phyloP scores from a whole-genome alignment of 2,797 vertebrate genomes.

The Chelon labrosus region DNA sequence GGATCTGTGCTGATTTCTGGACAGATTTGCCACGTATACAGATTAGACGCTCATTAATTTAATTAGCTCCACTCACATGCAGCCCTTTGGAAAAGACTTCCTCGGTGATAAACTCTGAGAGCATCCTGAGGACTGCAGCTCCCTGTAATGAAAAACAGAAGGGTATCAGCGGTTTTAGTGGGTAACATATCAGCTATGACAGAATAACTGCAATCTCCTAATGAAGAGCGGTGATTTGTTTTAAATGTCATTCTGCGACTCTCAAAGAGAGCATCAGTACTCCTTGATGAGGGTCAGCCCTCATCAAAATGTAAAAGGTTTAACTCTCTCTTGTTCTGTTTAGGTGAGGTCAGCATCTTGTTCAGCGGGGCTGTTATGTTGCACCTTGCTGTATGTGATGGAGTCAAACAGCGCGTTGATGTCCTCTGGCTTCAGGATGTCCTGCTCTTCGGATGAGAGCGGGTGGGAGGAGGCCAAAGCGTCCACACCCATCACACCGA shows the following conservation, averaged over 20 bases:
- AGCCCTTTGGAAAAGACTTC: conserved; percentile 85
- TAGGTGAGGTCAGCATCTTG: background rate
- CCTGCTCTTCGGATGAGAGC: conserved; percentile 80
- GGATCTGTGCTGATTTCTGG: background rate
- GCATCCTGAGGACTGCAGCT: conserved; percentile 90
- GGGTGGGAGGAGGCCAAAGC: conserved; percentile 89
- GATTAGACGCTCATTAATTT: background rate
- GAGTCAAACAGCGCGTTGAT: conserved; percentile 89
- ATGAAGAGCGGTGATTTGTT: conserved; percentile 20
- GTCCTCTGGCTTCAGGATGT: conserved; percentile 84
- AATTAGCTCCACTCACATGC: conserved; percentile 78
- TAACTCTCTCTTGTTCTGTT: background rate
- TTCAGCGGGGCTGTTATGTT: background rate
- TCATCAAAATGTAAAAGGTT: background rate
- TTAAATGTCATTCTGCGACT: background rate
- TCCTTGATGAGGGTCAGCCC: background rate
- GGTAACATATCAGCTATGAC: conserved; percentile 11
- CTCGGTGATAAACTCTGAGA: conserved; percentile 89
- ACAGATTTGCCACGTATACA: background rate
- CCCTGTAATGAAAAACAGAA: conserved; percentile 73
- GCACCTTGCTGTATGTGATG: conserved; percentile 85
- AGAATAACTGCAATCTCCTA: conserved; percentile 2
- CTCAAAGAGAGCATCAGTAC: background rate
- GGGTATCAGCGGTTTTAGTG: conserved; percentile 14
- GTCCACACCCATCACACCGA: conserved; percentile 85